Evolutionary conservation across 2,797 vertebrate species (phyloP), one percentile per base, ranked within the genome.

Genomic region (Benthosema pterotum): DNA sequence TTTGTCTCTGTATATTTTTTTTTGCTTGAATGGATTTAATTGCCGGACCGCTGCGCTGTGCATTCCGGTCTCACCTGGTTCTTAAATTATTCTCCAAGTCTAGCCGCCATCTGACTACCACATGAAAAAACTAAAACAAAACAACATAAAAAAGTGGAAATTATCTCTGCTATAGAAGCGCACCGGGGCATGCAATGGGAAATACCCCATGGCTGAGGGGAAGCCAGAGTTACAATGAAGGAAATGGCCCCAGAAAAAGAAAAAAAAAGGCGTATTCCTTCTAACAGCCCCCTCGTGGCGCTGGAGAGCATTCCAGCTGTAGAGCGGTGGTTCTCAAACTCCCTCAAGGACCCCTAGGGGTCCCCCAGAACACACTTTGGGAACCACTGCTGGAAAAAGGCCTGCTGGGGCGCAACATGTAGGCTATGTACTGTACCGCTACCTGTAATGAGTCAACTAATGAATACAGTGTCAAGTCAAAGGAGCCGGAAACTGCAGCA

Each of bases 391-490:
- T n/a, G n/a, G n/a, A n/a, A n/a, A n/a, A n/a, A n/a, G n/a, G n/a
- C n/a, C n/a, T n/a, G n/a, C n/a, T n/a, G n/a, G n/a, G n/a, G n/a
- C n/a, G n/a, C n/a, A n/a, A n/a, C n/a, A n/a, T n/a, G n/a, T n/a
- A n/a, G n/a, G n/a, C n/a, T n/a, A n/a, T n/a, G 57, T 74, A 59
- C 28, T 32, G 28, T 32, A 25, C 5, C 28, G 28, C 28, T 32
- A 32, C 53, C 70, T 74, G 57, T 63, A 57, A 70, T 65, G 57
- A 70, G 53, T 77, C 64, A 17, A 38, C 67, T 77, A 82, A 79
- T 82, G 74, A 75, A 55, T 5, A 0, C 22, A 32, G 54, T 54
- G 70, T 76, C 68, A 63, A 63, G 55, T 74, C 65, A 52, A 71
- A 74, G 50, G 32, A 62, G 69, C 64, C 64, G 62, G 77, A 82